phyloP scores from a whole-genome alignment of 2,797 vertebrate genomes.

The Furcifer pardalis region DNA sequence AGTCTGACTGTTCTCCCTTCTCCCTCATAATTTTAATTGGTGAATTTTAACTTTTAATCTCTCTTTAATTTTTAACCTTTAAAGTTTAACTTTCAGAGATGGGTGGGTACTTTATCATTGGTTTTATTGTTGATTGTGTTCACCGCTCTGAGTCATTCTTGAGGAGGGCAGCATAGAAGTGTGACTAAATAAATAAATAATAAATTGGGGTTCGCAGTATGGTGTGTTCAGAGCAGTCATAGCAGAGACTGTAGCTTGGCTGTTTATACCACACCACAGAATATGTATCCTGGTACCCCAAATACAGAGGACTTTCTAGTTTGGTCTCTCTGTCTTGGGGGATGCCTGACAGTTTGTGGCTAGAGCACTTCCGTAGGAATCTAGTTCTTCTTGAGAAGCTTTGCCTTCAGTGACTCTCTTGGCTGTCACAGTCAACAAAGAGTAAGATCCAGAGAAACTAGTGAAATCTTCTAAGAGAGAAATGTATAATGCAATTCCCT shows the following conservation, averaged over 20 bases:
- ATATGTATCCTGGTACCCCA: constrained; percentile 8
- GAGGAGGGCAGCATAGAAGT: no score
- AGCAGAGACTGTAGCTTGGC: constrained; percentile 23
- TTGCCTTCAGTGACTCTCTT: neutral
- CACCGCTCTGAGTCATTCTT: no score
- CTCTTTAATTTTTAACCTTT: no score
- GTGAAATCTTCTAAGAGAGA: neutral
- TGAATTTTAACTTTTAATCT: no score
- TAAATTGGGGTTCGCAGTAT: no score
- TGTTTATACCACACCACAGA: constrained; percentile 42
- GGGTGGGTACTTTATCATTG: no score
- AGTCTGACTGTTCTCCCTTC: no score
- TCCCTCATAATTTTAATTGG: no score
- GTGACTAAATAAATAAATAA: no score
- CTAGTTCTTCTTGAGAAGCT: neutral
- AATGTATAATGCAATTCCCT: no score
- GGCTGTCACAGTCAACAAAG: neutral
- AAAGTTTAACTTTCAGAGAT: no score
- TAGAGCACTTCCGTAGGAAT: neutral
- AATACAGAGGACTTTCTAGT: neutral
- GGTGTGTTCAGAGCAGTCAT: constrained; percentile 37
- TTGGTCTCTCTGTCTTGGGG: neutral
- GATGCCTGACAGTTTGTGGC: constrained; percentile 3
- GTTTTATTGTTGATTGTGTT: no score
- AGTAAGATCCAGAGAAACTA: neutral